Evolutionary conservation across 2,888 invertebrate genomes (phyloP).

Genomic region (Heliothis peltigera): DNA sequence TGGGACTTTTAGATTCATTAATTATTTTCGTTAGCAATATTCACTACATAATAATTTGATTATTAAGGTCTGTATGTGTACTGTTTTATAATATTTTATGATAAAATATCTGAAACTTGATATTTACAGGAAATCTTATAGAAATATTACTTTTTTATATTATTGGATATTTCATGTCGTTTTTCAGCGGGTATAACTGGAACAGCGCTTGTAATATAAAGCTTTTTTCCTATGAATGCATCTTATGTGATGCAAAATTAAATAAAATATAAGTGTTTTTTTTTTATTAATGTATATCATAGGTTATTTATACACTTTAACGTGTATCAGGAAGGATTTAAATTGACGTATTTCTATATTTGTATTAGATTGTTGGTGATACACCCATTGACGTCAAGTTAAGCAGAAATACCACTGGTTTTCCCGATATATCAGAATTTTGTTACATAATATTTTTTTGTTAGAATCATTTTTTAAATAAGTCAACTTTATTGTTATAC

Average conservation of each 20-base stretch:
- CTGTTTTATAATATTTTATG: no score
- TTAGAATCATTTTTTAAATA: conserved; percentile 25
- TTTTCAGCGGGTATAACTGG: no score
- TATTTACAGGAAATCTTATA: no score
- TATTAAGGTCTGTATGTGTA: no score
- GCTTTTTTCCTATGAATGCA: no score
- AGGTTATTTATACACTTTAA: background rate
- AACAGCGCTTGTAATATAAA: no score
- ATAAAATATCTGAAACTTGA: no score
- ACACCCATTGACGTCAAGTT: conserved; percentile 15
- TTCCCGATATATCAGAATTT: conserved; percentile 32
- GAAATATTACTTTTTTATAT: no score
- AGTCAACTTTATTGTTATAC: background rate
- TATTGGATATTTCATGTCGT: no score
- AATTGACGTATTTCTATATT: background rate
- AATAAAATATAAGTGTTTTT: background rate
- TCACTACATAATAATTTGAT: no score
- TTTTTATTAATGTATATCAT: background rate
- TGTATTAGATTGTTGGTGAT: no score
- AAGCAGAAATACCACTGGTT: conserved; percentile 10
- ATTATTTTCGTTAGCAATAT: background rate
- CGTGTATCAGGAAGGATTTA: background rate
- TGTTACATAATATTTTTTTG: conserved; percentile 39
- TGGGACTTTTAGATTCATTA: background rate
- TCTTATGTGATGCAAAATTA: no score